phyloP scores from a whole-genome alignment of 2,888 invertebrate genomes.

The Phortica magna region DNA sequence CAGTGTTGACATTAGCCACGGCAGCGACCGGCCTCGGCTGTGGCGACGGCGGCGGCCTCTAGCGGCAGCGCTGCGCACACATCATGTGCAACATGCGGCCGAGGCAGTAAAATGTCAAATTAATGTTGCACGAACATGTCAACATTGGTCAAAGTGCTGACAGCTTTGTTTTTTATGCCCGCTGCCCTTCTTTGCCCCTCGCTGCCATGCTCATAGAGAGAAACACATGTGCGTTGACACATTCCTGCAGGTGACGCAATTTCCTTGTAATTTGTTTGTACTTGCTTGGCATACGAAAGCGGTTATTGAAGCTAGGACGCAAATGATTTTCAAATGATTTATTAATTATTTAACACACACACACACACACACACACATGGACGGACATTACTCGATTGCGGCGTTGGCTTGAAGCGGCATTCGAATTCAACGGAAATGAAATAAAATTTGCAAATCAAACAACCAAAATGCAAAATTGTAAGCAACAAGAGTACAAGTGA shows the following conservation, averaged over 20 bases:
- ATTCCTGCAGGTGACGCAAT: slow-evolving; percentile 73
- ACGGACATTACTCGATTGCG: too few relatives aligned
- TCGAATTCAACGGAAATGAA: slow-evolving; percentile 56
- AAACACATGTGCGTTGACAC: slow-evolving; percentile 55
- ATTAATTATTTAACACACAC: not conserved
- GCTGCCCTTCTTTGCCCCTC: not conserved
- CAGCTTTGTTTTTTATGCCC: slow-evolving; percentile 12
- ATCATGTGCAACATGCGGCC: slow-evolving; percentile 41
- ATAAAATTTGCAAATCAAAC: slow-evolving; percentile 66
- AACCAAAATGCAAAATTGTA: slow-evolving; percentile 30
- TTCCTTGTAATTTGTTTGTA: slow-evolving; percentile 70
- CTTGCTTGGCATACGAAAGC: slow-evolving; percentile 67
- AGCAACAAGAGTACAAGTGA: not conserved
- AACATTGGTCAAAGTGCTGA: slow-evolving; percentile 62
- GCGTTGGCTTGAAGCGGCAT: not conserved
- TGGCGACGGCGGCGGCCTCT: slow-evolving; percentile 39
- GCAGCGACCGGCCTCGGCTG: slow-evolving; percentile 31
- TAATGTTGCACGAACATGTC: slow-evolving; percentile 70
- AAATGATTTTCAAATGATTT: not conserved
- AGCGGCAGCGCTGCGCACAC: not conserved
- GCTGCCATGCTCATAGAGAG: not conserved
- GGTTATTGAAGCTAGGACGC: slow-evolving; percentile 29
- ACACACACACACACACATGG: too few relatives aligned
- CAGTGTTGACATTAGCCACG: slow-evolving; percentile 5
- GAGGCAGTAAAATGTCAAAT: slow-evolving; percentile 71